phyloP scores from a whole-genome alignment of 2,888 invertebrate species.

The Drosophila borborema region DNA sequence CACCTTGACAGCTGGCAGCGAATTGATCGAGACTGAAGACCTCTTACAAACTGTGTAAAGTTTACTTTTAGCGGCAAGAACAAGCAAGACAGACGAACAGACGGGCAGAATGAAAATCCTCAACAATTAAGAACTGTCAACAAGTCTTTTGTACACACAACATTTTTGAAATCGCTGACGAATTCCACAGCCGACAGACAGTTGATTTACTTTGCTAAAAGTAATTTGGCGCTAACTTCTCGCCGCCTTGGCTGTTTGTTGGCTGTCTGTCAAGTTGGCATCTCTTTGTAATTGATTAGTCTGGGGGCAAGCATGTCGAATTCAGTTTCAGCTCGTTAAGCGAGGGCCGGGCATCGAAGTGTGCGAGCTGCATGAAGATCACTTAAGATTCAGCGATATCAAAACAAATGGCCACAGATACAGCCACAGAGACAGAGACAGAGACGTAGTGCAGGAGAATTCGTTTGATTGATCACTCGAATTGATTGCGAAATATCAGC shows the following conservation, averaged over 20 bases:
- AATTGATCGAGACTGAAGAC: not conserved
- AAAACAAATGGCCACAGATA: slow-evolving; percentile 27
- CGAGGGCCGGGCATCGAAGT: slow-evolving; percentile 18
- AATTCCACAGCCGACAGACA: slow-evolving; percentile 70
- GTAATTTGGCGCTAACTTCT: slow-evolving; percentile 77
- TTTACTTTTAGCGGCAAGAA: not conserved
- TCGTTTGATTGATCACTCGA: slow-evolving; percentile 48
- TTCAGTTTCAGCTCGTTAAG: slow-evolving; percentile 52
- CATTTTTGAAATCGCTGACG: slow-evolving; percentile 63
- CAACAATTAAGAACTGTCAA: slow-evolving; percentile 80
- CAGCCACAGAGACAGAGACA: not conserved
- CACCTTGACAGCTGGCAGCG: slow-evolving; percentile 27
- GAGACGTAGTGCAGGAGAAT: slow-evolving; percentile 29
- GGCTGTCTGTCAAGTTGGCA: slow-evolving; percentile 73
- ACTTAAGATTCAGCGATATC: slow-evolving; percentile 40
- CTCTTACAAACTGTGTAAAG: slow-evolving; percentile 1
- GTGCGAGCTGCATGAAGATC: slow-evolving; percentile 33
- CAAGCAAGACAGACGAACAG: not conserved
- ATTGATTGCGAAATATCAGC: slow-evolving; percentile 38
- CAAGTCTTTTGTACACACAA: slow-evolving; percentile 77
- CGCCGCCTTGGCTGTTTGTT: slow-evolving; percentile 40
- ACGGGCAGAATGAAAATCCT: slow-evolving; percentile 47
- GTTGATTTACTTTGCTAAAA: slow-evolving; percentile 77
- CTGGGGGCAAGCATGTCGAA: slow-evolving; percentile 68
- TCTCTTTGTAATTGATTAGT: slow-evolving; percentile 81